Base-by-base conservation (phyloP, 2,888 invertebrate species). In the Archips xylosteana region DNA sequence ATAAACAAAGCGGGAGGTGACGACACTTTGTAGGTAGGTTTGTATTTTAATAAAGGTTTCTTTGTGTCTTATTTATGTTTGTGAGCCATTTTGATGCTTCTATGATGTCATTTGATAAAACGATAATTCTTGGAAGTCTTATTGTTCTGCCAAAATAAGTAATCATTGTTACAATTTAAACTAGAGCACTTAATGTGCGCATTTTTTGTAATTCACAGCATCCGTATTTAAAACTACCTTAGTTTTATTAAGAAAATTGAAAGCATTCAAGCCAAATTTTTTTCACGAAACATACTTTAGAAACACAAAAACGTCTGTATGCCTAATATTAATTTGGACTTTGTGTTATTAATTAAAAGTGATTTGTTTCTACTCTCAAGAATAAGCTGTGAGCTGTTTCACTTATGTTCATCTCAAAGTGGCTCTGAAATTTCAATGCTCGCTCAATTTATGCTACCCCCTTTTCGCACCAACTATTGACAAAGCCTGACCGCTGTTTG, bases 1-100 rank as follows among this genome's bases (percentile, higher is more conserved):
- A 77, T 78, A 79, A 78, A 71, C 77, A 70, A 76, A 71, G 68
- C 71, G 71, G 74, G 69, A 76, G 75, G 75, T 73, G 76, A 76
- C 71, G 71, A 63, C 67, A 34, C 59, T 67, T 74, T 32, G 45
- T 63, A 34, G 34, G 51, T 51, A 23, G 36, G 61, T n/a, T n/a
- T 9, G 32, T 39, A 61, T 61, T 39, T 15, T 61, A 39, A 61
- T 61, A 61, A 39, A 61, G 36, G 8, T 61, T 61, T 61, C 39
- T 15, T n/a, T 61, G 36, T 61, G 12, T 61, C 15, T 61, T 60
- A 12, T 13, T 36, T 34, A 23, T 60, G 39, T 57, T 57, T 57
- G 57, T 32, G 10, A 32, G 32, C 9, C 10, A 10, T 57, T 32
- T 57, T 23, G 57, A 54, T 54, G 15, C 15, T 12, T 57, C 12